These are phyloP conservation scores for Ernsta delagoae DNA, from an alignment of 2,888 invertebrate genomes.

Conservation along the genomic window DNA sequence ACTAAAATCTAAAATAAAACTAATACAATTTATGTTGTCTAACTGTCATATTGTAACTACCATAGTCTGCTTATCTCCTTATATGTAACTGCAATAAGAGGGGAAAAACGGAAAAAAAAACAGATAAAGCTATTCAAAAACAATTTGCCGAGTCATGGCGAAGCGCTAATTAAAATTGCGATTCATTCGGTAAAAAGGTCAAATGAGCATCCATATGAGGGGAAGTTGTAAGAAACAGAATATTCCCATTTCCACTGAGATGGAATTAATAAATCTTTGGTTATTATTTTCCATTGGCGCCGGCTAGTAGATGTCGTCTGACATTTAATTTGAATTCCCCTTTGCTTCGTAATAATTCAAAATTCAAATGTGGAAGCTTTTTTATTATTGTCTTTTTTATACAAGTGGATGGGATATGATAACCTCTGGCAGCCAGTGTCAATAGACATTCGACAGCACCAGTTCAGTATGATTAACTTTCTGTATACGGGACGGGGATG, in stretches of 20 bases:
- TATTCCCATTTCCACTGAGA: constrained; percentile 39
- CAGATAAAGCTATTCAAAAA: background rate
- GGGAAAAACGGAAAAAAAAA: background rate
- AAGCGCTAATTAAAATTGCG: constrained; percentile 19
- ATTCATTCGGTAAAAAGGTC: constrained; percentile 16
- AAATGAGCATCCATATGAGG: constrained; percentile 12
- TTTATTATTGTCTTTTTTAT: constrained; percentile 52
- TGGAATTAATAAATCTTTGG: constrained; percentile 48
- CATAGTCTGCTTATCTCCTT: too few relatives aligned
- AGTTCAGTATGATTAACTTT: constrained; percentile 54
- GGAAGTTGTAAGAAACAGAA: constrained; percentile 18
- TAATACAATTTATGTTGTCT: too few relatives aligned
- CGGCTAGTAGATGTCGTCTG: constrained; percentile 50
- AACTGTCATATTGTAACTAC: too few relatives aligned
- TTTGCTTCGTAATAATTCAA: constrained; percentile 57
- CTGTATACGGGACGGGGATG: constrained; percentile 37
- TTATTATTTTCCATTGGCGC: constrained; percentile 56
- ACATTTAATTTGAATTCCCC: constrained; percentile 68
- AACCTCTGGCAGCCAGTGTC: constrained; percentile 44
- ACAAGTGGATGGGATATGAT: constrained; percentile 50
- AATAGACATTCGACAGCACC: constrained; percentile 47
- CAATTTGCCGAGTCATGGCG: background rate
- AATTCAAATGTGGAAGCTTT: constrained; percentile 51
- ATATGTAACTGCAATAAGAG: too few relatives aligned
- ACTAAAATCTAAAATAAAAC: too few relatives aligned